Evolutionary conservation across 2,797 vertebrate species (phyloP), one percentile per base, ranked within the genome.

Genomic region (Oreortyx pictus): DNA sequence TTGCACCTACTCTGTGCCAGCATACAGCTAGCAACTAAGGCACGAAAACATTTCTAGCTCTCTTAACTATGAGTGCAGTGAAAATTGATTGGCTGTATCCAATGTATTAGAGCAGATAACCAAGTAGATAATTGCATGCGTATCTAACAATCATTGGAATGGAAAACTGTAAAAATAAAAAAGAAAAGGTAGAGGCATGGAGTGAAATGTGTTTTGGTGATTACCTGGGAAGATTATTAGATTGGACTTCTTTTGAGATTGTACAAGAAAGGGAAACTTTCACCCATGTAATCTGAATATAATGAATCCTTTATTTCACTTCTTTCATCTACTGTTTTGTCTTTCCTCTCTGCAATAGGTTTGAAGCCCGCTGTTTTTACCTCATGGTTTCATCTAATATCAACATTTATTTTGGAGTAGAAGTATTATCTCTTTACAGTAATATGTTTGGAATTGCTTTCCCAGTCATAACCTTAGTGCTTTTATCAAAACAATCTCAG

Each of bases 241-340:
- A 71, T 43, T 66, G 57, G 74, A 62, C n/a, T 60, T 80, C 95
- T 93, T 79, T 75, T 92, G 60, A 91, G 83, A 94, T 46, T 71
- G 35, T 60, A 62, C 19, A 61, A 92, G 47, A 89, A 76, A 95
- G 90, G 44, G 61, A 90, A 67, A 52, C 94, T 82, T 89, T 93
- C 49, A 83, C 22, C 73, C 68, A 57, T 82, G 41, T 50, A 92
- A 73, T 91, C 62, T 68, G 64, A 67, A 72, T 86, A 60, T 70
- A 94, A 91, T 79, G 73, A 96, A 89, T n/a, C 49, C 29, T 18
- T 92, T 94, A 77, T 83, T 97, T 95, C 85, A 95, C 14, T 89
- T 92, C 50, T 56, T 65, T 96, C 91, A 89, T 95, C 94, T 96
- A 73, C 66, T n/a, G 6, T 68, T 79, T 95, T 89, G 25, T 44